A percentile compares a stretch with the other conserved stretches of the same genome.
These are phyloP conservation scores for Diarsia mendica DNA, from an alignment of 2,888 invertebrate genomes.

Conservation along the genomic window DNA sequence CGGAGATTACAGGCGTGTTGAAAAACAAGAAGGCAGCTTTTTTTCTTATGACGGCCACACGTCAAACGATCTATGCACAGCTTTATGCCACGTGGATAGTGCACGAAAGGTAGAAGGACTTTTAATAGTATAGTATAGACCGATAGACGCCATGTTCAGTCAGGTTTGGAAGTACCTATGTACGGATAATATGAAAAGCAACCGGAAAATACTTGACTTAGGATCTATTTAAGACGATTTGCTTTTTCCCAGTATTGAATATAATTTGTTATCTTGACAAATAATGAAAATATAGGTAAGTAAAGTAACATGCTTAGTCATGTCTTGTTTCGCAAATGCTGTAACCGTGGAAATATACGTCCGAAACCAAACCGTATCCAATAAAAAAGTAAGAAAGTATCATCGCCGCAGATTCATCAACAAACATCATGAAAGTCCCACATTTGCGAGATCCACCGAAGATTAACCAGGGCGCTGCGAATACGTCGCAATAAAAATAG, in stretches of 20 bases:
- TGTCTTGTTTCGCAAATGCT: neutral
- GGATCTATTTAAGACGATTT: neutral
- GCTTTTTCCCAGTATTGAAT: neutral
- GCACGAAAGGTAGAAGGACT: no score
- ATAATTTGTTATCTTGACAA: neutral
- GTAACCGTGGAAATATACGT: neutral
- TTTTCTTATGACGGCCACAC: neutral
- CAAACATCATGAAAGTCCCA: constrained; percentile 1
- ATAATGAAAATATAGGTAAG: no score
- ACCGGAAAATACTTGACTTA: neutral
- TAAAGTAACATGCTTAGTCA: neutral
- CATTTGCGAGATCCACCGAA: neutral
- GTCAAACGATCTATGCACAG: neutral
- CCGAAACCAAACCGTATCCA: neutral
- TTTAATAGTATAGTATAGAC: no score
- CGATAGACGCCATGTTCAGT: no score
- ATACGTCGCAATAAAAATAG: constrained; percentile 52
- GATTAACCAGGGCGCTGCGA: constrained; percentile 14
- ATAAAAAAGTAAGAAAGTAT: neutral
- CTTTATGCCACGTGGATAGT: neutral
- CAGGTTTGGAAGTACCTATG: neutral
- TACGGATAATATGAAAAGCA: neutral
- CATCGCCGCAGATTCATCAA: neutral
- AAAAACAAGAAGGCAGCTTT: neutral
- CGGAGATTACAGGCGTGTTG: no score